A percentile compares a stretch with the other conserved stretches of the same genome.
Conservation (phyloP, 1,140 invertebrate genomes). For the Heliconius hermathena region DNA sequence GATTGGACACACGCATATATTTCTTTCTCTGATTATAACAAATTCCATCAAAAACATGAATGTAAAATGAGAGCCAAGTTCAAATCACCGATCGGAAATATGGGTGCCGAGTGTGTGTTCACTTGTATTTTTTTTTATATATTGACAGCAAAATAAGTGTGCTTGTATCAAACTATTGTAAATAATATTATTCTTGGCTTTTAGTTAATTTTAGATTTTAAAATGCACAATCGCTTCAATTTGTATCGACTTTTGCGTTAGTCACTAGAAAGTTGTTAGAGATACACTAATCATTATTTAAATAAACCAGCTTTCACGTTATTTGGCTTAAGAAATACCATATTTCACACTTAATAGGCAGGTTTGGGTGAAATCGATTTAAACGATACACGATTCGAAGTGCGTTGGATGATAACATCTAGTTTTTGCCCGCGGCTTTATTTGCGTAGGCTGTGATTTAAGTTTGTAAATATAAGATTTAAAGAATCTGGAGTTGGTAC, state of each 20-base stretch:
- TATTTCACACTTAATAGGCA: conserved; percentile 26
- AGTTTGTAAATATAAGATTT: not conserved
- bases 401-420: conserved; percentile 8
- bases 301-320: conserved; percentile 28
- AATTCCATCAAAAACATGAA: no score
- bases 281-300: conserved; percentile 27
- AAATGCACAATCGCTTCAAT: not conserved
- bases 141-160: no score
- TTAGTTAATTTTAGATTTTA: not conserved
- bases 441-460: conserved; percentile 2
- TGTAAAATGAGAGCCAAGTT: no score
- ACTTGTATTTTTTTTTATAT: no score
- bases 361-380: conserved; percentile 16
- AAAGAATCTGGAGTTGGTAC: not conserved
- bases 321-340: conserved; percentile 21
- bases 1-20: not conserved
- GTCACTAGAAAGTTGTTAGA: conserved; percentile 32
- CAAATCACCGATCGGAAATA: no score
- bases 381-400: conserved; percentile 5
- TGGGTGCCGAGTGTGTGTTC: no score
- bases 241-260: conserved; percentile 17
- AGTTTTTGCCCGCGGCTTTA: not conserved
- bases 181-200: not conserved
- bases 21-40: not conserved
- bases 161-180: no score